These are phyloP conservation scores for Rotaria macrura DNA, from an alignment of 2,888 invertebrate species.

Conservation along the genomic window DNA sequence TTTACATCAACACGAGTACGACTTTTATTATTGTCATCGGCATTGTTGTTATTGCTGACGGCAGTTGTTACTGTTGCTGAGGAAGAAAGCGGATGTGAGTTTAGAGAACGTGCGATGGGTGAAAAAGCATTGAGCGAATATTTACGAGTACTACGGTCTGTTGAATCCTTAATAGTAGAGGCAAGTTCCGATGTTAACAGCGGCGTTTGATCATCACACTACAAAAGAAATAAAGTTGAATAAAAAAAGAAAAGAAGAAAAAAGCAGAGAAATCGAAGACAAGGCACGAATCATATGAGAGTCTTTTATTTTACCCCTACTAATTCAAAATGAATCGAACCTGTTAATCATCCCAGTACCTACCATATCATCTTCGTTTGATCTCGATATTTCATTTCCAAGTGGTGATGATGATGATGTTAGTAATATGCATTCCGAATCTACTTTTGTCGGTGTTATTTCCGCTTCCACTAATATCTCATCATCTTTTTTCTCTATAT, in stretches of 20 bases:
- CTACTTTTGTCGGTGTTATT: not conserved
- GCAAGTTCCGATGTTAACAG: not conserved
- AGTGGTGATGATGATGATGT: not conserved
- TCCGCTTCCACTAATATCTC: not conserved
- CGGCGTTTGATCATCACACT: conserved; percentile 6
- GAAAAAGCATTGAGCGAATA: conserved; percentile 1
- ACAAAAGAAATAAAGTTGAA: not conserved
- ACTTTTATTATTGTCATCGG: not conserved
- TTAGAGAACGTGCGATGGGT: not conserved
- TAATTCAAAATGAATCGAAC: not conserved
- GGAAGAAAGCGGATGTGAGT: not conserved
- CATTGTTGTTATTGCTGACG: not conserved
- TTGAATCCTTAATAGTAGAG: not conserved
- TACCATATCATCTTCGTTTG: not conserved
- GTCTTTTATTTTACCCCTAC: not conserved
- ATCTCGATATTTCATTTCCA: not conserved
- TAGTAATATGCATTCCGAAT: not conserved
- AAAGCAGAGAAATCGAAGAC: not conserved
- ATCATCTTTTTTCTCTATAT: not conserved
- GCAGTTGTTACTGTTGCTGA: not conserved
- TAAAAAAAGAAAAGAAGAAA: not conserved
- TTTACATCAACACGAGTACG: not conserved
- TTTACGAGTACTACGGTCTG: not conserved
- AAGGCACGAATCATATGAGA: not conserved
- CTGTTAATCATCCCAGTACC: not conserved